phyloP scores from a whole-genome alignment of 2,113 vertebrate genomes.

The Plotosus lineatus region DNA sequence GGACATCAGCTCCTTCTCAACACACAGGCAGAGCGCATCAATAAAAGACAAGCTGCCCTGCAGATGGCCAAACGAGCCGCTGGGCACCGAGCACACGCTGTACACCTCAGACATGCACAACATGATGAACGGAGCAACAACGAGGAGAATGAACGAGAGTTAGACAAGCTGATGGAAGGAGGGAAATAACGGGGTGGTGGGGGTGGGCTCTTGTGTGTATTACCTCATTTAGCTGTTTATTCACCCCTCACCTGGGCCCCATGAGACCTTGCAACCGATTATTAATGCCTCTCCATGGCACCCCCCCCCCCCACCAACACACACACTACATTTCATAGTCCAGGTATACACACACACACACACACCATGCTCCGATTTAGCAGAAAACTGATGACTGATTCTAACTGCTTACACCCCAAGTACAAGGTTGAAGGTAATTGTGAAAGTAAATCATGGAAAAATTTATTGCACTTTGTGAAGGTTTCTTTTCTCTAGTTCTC shows the following conservation, averaged over 20 bases:
- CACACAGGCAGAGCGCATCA: conserved; percentile 38
- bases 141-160: not conserved
- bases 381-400: conserved; percentile 8
- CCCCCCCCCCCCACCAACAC: conserved; percentile 41
- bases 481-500: not conserved
- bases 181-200: conserved; percentile 2
- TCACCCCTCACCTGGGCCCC: conserved; percentile 50
- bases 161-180: conserved; percentile 33
- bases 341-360: conserved; percentile 42
- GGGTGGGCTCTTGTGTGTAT: conserved; percentile 17
- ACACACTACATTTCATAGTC: conserved; percentile 43
- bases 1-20: conserved; percentile 81
- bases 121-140: not conserved
- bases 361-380: conserved; percentile 8
- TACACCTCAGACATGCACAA: conserved; percentile 5
- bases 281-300: conserved; percentile 52
- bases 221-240: conserved; percentile 50
- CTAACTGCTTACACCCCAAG: conserved; percentile 1
- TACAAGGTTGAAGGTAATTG: conserved; percentile 4
- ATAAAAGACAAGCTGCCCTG: conserved; percentile 46
- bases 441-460: not conserved
- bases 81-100: conserved; percentile 11
- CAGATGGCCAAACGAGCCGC: conserved; percentile 44
- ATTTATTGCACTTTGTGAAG: not conserved
- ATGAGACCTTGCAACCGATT: conserved; percentile 42